Conservation (phyloP, 2,797 vertebrate species). For the Macropodus opercularis region DNA sequence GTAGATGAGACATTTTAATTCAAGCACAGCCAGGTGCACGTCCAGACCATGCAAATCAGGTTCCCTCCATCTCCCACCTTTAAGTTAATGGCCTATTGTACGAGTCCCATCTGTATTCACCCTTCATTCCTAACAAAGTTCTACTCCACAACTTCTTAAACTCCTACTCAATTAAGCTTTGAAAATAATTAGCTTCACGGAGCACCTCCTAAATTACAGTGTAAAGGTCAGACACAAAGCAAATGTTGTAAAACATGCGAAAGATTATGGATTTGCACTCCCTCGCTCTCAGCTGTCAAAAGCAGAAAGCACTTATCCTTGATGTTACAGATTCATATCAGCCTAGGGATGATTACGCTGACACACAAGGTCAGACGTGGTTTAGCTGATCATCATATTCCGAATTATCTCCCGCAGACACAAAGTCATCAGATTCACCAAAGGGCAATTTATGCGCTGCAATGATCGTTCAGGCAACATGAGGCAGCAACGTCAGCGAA, state of each 20-base stretch:
- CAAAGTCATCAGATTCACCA: constrained; percentile 70
- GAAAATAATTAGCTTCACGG: constrained; percentile 61
- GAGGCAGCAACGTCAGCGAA: constrained; percentile 19
- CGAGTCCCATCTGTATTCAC: constrained; percentile 43
- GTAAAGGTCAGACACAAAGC: constrained; percentile 61
- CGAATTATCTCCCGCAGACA: constrained; percentile 61
- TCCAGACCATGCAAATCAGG: constrained; percentile 26
- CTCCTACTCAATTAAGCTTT: constrained; percentile 54
- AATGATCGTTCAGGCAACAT: constrained; percentile 33
- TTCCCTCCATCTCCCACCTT: not conserved
- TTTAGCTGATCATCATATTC: constrained; percentile 69
- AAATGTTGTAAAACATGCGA: constrained; percentile 59
- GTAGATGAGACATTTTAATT: constrained; percentile 47
- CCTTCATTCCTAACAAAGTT: constrained; percentile 39
- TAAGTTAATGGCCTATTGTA: constrained; percentile 7
- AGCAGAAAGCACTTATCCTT: constrained; percentile 35
- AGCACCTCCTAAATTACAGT: constrained; percentile 46
- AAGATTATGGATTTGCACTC: constrained; percentile 49
- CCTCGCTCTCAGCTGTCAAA: constrained; percentile 45
- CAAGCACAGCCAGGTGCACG: constrained; percentile 1
- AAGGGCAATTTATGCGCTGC: constrained; percentile 63
- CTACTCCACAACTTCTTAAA: constrained; percentile 50
- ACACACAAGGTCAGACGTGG: constrained; percentile 62
- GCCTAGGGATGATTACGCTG: constrained; percentile 51
- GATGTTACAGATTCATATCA: constrained; percentile 66